phyloP scores from a whole-genome alignment of 2,113 vertebrate species.

The Symphodus melops region DNA sequence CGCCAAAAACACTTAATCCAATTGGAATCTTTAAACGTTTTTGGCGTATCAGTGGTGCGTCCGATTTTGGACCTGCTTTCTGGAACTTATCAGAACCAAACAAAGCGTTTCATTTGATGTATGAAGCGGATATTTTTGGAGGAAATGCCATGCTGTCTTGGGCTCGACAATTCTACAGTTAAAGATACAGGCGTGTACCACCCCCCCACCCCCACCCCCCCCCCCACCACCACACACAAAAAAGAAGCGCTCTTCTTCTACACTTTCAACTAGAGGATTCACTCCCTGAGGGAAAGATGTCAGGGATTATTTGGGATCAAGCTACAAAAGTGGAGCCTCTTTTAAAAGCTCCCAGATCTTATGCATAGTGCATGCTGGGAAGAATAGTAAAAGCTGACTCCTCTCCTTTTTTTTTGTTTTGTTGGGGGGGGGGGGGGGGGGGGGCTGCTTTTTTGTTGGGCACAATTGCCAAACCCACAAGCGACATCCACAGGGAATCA shows the following conservation, averaged over 20 bases:
- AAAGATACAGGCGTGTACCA: background rate
- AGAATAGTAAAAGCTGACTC: background rate
- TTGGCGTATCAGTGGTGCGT: background rate
- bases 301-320: constrained; percentile 51
- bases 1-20: no score
- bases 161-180: background rate
- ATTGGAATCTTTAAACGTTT: no score
- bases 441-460: constrained; percentile 13
- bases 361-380: constrained; percentile 8
- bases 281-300: constrained; percentile 25
- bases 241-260: background rate
- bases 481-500: background rate
- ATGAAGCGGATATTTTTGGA: background rate
- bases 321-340: constrained; percentile 22
- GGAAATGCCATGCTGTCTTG: background rate
- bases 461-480: background rate
- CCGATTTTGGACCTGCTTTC: constrained; percentile 11
- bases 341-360: constrained; percentile 13
- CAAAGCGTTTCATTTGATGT: constrained; percentile 15
- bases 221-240: no score
- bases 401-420: background rate
- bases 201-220: background rate
- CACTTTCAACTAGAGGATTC: background rate
- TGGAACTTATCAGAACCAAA: constrained; percentile 45
- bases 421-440: no score